phyloP scores from a whole-genome alignment of 2,797 vertebrate genomes.

The Tamandua tetradactyla region DNA sequence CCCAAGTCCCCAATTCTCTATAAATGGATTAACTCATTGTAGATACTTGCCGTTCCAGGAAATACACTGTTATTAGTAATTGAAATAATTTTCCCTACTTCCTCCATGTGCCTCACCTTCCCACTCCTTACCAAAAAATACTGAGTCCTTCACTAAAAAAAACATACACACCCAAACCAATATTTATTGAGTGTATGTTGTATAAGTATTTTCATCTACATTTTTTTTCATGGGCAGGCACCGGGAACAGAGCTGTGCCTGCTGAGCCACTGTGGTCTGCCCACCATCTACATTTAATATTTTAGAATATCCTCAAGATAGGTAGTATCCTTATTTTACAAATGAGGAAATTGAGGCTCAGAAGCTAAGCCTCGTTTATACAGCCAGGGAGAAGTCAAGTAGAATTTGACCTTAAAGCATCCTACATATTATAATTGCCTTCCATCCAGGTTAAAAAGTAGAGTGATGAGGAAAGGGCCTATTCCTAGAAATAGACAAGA shows the following conservation, averaged over 20 bases:
- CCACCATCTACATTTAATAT: conserved; percentile 16
- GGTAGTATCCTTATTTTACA: neutral
- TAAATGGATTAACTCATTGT: neutral
- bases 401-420: neutral
- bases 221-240: no score
- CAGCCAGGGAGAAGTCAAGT: neutral
- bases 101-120: neutral
- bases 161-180: neutral
- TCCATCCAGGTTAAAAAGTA: neutral
- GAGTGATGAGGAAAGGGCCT: neutral
- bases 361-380: neutral
- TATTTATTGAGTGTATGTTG: neutral
- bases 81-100: neutral
- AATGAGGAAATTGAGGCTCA: conserved; percentile 12
- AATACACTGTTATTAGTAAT: neutral
- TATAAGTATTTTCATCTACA: neutral
- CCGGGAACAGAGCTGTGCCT: no score
- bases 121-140: neutral
- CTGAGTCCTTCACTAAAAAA: neutral
- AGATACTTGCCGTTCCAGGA: neutral
- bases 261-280: no score
- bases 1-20: neutral
- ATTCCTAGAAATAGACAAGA: neutral
- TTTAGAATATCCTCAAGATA: neutral
- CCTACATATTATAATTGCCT: neutral